Evolutionary conservation across 1,140 invertebrate genomes (phyloP), one percentile per base, ranked within the genome.

Genomic region (Pararge aegeria): DNA sequence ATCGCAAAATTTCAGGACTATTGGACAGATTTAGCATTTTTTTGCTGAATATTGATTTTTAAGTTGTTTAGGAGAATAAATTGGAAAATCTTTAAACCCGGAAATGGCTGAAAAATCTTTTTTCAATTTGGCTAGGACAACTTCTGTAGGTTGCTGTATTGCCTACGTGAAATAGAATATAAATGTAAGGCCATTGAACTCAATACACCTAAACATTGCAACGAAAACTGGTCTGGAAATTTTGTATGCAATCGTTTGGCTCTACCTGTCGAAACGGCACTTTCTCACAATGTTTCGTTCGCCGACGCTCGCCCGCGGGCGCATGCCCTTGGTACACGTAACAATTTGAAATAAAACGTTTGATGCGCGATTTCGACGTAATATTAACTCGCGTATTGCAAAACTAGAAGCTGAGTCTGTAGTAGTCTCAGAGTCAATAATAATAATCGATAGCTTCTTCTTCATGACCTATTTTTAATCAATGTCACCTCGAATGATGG

Each of bases 301-400:
- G 44, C 29, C 13, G 38, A 42, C 27, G 42, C 30, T 20, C 34
- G 16, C 54, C 54, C 38, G n/a, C n/a, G 55, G 37, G 27, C 42
- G 16, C 19, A n/a, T 51, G 55, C 55, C 55, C 55, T 58, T 58
- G 55, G 55, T n/a, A 58, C 48, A 51, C 55, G 55, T 58, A 58
- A 58, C 34, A 58, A 15, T 50, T 42, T 42, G 13, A 18, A 18
- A 42, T 15, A 15, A 15, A 42, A 10, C 20, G 18, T 5, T 46
- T n/a, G 44, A 46, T 20, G 44, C 44, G 44, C 20, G 44, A 21
- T 20, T 20, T 20, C 18, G 44, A 46, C 44, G 44, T 46, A 46
- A 46, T 42, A 34, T 34, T 10, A 30, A 34, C 10, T 12, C 4
- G 10, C 3, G 4, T 34, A 34, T 34, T 34, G 30, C 30, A 12